These are phyloP conservation scores for Metaphire vulgaris DNA, from an alignment of 1,140 invertebrate species.

Conservation along the genomic window DNA sequence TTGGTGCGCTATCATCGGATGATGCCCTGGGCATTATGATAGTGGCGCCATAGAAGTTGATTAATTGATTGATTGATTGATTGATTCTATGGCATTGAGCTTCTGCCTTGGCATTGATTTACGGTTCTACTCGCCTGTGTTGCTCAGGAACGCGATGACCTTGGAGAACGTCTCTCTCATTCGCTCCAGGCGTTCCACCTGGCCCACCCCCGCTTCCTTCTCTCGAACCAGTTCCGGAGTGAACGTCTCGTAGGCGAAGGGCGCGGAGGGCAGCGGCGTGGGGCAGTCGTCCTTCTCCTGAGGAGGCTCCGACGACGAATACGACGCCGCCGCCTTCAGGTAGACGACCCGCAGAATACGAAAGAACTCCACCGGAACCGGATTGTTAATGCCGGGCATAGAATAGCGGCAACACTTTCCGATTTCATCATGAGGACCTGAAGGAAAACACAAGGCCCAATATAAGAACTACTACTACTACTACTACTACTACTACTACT, in stretches of 20 bases:
- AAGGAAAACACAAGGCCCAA: not conserved
- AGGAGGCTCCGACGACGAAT: not conserved
- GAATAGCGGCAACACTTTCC: conserved; percentile 18
- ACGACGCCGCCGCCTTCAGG: not conserved
- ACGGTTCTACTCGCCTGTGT: conserved; percentile 19
- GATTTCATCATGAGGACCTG: conserved; percentile 21
- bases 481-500: conserved; percentile 3
- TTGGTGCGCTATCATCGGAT: too few relatives aligned
- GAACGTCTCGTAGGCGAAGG: conserved; percentile 27
- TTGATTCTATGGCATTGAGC: too few relatives aligned
- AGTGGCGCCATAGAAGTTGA: too few relatives aligned
- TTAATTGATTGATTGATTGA: too few relatives aligned
- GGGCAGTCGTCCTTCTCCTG: too few relatives aligned
- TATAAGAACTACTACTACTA: conserved; percentile 5
- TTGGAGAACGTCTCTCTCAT: conserved; percentile 25
- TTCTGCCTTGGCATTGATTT: too few relatives aligned
- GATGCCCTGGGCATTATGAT: too few relatives aligned
- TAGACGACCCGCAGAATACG: conserved; percentile 23
- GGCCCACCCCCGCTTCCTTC: not conserved
- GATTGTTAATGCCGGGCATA: conserved; percentile 26
- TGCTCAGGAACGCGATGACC: conserved; percentile 21
- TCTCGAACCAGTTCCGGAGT: conserved; percentile 26
- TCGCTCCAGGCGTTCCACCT: conserved; percentile 20
- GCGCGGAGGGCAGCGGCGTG: too few relatives aligned
- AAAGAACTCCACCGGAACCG: conserved; percentile 22